Evolutionary conservation across 2,113 vertebrate genomes (phyloP).

Genomic region (Syngnathus floridae): DNA sequence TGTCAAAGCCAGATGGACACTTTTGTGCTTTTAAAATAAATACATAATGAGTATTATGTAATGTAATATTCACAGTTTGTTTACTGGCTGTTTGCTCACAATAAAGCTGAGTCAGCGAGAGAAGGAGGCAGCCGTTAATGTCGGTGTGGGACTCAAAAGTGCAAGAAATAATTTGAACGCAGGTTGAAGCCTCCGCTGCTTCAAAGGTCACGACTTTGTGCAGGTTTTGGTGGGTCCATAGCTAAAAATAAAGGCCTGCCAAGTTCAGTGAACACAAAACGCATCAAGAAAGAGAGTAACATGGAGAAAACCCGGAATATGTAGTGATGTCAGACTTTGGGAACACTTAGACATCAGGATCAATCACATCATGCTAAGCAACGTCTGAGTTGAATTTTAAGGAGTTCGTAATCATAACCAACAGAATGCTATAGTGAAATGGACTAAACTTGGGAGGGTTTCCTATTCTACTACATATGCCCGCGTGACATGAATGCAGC

Average conservation of each 20-base stretch:
- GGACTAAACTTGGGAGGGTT: not conserved
- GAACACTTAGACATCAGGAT: constrained; percentile 21
- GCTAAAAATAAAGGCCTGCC: constrained; percentile 9
- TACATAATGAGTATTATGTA: constrained; percentile 1
- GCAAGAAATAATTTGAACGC: constrained; percentile 9
- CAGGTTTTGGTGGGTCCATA: constrained; percentile 1
- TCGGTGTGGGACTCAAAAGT: constrained; percentile 7
- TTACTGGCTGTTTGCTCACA: constrained; percentile 2
- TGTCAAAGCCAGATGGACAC: not conserved
- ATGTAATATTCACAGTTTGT: constrained; percentile 1
- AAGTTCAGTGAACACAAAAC: not conserved
- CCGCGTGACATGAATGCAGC: constrained; percentile 30
- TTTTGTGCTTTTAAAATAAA: not conserved
- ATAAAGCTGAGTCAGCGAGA: constrained; percentile 6
- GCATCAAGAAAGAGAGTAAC: not conserved
- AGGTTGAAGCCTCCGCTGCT: constrained; percentile 1
- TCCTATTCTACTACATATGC: constrained; percentile 15
- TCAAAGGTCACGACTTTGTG: constrained; percentile 2
- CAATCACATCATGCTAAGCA: constrained; percentile 25
- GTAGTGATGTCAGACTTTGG: constrained; percentile 16
- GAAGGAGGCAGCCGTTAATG: constrained; percentile 6
- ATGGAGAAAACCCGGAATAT: not conserved
- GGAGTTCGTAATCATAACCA: constrained; percentile 9
- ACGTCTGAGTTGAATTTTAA: constrained; percentile 10
- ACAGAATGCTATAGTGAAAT: constrained; percentile 17